These are phyloP conservation scores for Cephalopachus bancanus DNA, from an alignment of 2,797 vertebrate genomes.

Conservation along the genomic window DNA sequence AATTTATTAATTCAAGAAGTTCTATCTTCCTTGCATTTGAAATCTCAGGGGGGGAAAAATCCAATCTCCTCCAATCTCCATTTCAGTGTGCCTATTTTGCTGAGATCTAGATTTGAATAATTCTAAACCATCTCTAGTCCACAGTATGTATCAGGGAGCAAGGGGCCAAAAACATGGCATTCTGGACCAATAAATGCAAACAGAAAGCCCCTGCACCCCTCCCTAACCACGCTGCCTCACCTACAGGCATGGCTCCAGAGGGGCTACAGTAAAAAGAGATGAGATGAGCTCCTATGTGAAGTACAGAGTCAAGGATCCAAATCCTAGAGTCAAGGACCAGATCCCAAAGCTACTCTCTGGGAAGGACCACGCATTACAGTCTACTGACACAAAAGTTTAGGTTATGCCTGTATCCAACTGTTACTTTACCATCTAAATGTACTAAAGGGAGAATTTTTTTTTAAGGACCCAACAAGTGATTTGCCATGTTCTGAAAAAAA, in stretches of 20 bases:
- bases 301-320: background rate
- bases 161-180: background rate
- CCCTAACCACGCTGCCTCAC: background rate
- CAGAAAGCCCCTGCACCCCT: background rate
- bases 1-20: slow-evolving; percentile 66
- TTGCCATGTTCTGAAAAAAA: background rate
- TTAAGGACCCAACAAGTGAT: background rate
- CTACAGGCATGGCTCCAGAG: background rate
- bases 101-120: slow-evolving; percentile 47
- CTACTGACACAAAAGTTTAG: background rate
- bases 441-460: background rate
- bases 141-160: background rate
- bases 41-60: background rate
- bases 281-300: background rate
- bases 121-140: background rate
- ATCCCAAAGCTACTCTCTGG: background rate
- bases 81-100: slow-evolving; percentile 33
- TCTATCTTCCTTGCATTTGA: background rate
- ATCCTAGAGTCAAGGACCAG: rapidly evolving
- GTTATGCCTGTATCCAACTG: background rate
- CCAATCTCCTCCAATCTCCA: slow-evolving; percentile 44
- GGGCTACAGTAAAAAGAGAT: background rate
- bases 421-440: background rate
- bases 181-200: background rate
- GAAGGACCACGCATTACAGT: background rate